These are phyloP conservation scores for Lithobates sylvaticus DNA, from an alignment of 2,797 vertebrate genomes.

Conservation along the genomic window DNA sequence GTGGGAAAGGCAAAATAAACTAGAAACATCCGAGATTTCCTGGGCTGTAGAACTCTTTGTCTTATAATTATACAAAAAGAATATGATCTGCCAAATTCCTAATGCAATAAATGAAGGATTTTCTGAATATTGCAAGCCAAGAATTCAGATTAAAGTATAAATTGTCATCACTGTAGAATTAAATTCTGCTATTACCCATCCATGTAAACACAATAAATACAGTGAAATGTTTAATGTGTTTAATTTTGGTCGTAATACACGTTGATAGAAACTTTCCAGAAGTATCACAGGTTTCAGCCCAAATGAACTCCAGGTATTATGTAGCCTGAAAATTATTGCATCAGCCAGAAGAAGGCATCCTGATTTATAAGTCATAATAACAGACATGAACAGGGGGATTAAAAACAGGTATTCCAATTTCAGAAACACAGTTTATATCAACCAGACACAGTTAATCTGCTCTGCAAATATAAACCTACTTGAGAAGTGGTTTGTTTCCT, in stretches of 20 bases:
- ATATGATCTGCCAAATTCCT: slow-evolving; percentile 49
- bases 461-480: too few relatives aligned
- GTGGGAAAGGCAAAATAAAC: slow-evolving; percentile 35
- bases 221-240: slow-evolving; percentile 24
- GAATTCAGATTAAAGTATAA: slow-evolving; percentile 44
- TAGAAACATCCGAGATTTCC: slow-evolving; percentile 25
- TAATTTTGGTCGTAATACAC: background rate
- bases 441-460: too few relatives aligned
- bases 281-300: background rate
- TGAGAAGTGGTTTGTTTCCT: too few relatives aligned
- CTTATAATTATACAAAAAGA: slow-evolving; percentile 38
- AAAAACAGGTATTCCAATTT: too few relatives aligned
- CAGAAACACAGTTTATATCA: too few relatives aligned
- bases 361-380: too few relatives aligned
- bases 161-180: slow-evolving; percentile 46
- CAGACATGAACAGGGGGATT: too few relatives aligned
- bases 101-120: slow-evolving; percentile 32
- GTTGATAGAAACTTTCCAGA: background rate
- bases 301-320: too few relatives aligned
- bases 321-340: too few relatives aligned
- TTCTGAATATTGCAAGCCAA: slow-evolving; percentile 39
- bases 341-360: too few relatives aligned
- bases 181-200: slow-evolving; percentile 10
- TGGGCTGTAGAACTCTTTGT: slow-evolving; percentile 26
- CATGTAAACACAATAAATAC: slow-evolving; percentile 14